Evolutionary conservation across 1,140 invertebrate species (phyloP), one percentile per base, ranked within the genome.

Genomic region (Linepithema humile): DNA sequence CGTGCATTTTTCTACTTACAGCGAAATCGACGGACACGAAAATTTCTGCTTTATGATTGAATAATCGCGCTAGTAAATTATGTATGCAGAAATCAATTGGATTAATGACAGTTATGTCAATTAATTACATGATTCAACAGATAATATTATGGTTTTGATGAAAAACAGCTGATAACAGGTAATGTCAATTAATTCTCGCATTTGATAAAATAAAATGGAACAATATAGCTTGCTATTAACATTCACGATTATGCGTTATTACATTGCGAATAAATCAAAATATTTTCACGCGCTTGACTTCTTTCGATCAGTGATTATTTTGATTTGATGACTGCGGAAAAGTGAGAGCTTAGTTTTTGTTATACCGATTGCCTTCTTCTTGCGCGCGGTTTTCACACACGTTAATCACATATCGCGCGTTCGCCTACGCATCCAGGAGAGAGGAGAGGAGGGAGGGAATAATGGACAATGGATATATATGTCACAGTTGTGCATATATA

Each of bases 311-410:
- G 9, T n/a, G 17, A 9, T 48, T n/a, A n/a, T 35, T 2, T 3
- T 20, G 59, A 65, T 23, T 45, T 35, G 32, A 62, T 62, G 3
- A 38, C 15, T 23, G 23, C 7, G n/a, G 10, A 69, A 35, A 55
- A 40, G 35, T n/a, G 59, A 69, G 70, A 69, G 64, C 23, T 69
- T 69, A 43, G 29, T 55, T 67, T 78, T 80, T 55, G 32, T 80
- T 55, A n/a, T 80, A 80, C 57, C 57, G 53, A 53, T 12, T 50
- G 29, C 29, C 29, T 59, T 53, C 23, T 20, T 26, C 65, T 2
- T 29, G n/a, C 40, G 48, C 20, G 20, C 20, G 75, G 40, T 70
- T n/a, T 69, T 70, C 35, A 32, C 12, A 3, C 65, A 12, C 12
- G 48, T 57, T 69, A 69, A 57, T 80, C 75, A 35, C 40, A 70